Base-by-base conservation (phyloP, 2,113 vertebrate species). In the Sebastes schlegelii region DNA sequence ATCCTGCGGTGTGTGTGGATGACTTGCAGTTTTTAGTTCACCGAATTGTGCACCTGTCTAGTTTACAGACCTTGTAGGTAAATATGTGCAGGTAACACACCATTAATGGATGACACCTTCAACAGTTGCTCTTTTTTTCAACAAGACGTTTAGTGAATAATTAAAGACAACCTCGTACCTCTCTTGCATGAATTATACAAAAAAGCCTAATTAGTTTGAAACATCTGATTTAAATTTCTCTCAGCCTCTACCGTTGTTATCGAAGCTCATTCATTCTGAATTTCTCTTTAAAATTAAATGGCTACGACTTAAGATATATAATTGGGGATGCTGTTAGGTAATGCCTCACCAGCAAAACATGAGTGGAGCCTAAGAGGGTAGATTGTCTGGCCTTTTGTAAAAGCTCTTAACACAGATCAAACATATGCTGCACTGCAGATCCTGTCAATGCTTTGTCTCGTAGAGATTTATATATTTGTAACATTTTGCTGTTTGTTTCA, bases 1-100 rank as follows among this genome's bases (percentile, higher is more conserved):
- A 65, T 77, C 46, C 48, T 68, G 70, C 57, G 26, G 26, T n/a
- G 45, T 42, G 4, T 74, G 73, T n/a, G 49, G 83, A 83, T 64
- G 68, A 58, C 65, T 52, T 72, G 34, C 21, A 73, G 45, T 57
- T 82, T 80, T 65, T 54, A 63, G 42, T 61, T 86, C n/a, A 80
- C 0, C 57, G 67, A 74, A 75, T 79, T 63, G 74, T 80, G 67
- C 65, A 79, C 74, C 79, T 88, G 80, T 77, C 68, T 80, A 83
- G 74, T 68, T 90, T 84, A 45, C 21, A 86, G 64, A 21, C 45
- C 21, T 80, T 65, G 19, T 26, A 26, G 19, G 12, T 19, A 34
- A 42, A 67, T 45, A 52, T 57, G 54, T 40, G 61, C 42, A 79
- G 21, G 45, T 74, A 55, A 57, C 45, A 54, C 34, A 54, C 45